Base-by-base conservation (phyloP, 2,113 vertebrate genomes). In the Vimba vimba region DNA sequence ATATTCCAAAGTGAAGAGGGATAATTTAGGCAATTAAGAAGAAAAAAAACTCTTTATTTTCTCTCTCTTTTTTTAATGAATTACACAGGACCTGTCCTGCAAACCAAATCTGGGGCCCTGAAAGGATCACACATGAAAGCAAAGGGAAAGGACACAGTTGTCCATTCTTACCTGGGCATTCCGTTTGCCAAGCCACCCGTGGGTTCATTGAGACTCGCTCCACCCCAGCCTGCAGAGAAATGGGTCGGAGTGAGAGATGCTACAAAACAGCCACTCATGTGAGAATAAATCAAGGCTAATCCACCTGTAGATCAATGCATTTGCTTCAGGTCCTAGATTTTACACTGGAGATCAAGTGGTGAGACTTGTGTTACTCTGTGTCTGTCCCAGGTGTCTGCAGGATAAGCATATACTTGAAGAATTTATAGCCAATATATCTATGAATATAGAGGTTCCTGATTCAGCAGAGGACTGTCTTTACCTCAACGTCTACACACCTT, bases 101-200 rank as follows among this genome's bases (percentile, higher is more conserved):
- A 91, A 4, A 91, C 93, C 1, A 33, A 90, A 10, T 89, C 89
- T 0, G 97, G 97, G 0, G 59, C 4, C 12, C 91, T 98, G 83
- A 90, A 4, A 85, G 97, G 97, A 23, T 92, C 73, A 7, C 93
- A 93, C 0, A 0, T 90, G 6, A 87, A 52, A 0, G 93, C 95
- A 77, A 95, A 93, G 73, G 95, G 90, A 8, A 94, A 92, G 0
- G 90, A 94, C 19, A 91, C 82, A 21, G 88, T 86, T 15, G 93
- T 96, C 13, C 88, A 95, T 74, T 89, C 78, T 57, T 98, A 95
- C 90, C 92, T 97, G 71, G 95, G 95, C 7, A 91, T 97, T 84
- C 97, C 96, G 27, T 98, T 97, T 88, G 96, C 97, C 52, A 96
- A 92, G 68, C 91, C 97, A 2, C 97, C 96, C 0, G 39, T 96